Evolutionary conservation across 1,140 invertebrate genomes (phyloP).

Genomic region (Drosophila funebris): DNA sequence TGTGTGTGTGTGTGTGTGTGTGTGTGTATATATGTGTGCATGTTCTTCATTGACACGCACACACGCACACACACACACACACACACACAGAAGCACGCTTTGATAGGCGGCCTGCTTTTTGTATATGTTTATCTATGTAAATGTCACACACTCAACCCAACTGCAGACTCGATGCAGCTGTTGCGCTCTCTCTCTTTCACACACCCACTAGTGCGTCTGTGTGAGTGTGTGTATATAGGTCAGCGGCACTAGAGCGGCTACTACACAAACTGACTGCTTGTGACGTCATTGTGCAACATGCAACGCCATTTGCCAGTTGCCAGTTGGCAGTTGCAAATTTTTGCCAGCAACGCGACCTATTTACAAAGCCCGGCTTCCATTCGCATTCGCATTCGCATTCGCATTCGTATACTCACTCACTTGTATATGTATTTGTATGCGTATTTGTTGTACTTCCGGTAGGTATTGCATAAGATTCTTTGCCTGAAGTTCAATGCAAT

Average conservation of each 20-base stretch:
- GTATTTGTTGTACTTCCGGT: constrained; percentile 53
- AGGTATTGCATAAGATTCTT: constrained; percentile 36
- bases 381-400: constrained; percentile 6
- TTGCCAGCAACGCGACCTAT: constrained; percentile 65
- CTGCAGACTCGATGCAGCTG: constrained; percentile 21
- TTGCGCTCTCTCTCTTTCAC: constrained; percentile 20
- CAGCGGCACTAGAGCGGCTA: constrained; percentile 59
- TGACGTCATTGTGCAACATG: constrained; percentile 66
- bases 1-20: not conserved
- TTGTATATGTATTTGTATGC: not conserved
- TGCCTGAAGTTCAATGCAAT: constrained; percentile 68
- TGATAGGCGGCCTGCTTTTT: constrained; percentile 23
- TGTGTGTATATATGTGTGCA: constrained; percentile 1
- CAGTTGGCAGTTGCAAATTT: too few relatives aligned
- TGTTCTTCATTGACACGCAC: constrained; percentile 26
- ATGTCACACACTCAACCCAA: constrained; percentile 21
- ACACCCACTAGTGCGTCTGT: not conserved
- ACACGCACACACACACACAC: constrained; percentile 5
- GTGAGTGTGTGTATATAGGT: constrained; percentile 61
- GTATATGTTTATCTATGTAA: constrained; percentile 39
- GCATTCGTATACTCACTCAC: not conserved
- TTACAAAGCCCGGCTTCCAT: constrained; percentile 44
- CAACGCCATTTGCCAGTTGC: constrained; percentile 49
- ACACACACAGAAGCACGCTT: not conserved
- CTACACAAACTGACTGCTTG: constrained; percentile 26